Percentiles rank a stretch among this genome's conserved stretches.
Conservation (phyloP, 2,797 vertebrate species). For the Cyprinodon diabolis region DNA sequence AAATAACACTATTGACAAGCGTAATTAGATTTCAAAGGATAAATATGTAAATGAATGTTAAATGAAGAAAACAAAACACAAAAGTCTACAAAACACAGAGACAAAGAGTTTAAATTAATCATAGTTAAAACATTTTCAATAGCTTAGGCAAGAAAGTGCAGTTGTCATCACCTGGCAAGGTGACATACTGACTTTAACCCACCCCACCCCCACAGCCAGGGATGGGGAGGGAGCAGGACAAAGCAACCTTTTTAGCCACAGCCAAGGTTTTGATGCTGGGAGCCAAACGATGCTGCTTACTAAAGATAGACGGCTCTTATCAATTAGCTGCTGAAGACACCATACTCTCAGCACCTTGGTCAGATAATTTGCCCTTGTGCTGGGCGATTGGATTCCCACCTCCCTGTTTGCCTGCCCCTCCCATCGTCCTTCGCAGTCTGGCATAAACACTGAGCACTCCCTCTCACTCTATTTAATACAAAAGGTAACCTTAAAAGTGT, state of each 20-base stretch:
- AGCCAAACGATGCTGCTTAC: slow-evolving; percentile 77
- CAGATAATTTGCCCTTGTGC: slow-evolving; percentile 80
- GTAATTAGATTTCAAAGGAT: background rate
- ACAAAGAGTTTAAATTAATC: slow-evolving; percentile 37
- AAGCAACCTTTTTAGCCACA: slow-evolving; percentile 73
- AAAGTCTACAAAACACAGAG: background rate
- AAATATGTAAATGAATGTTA: background rate
- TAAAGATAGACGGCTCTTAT: slow-evolving; percentile 85
- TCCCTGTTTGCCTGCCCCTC: slow-evolving; percentile 66
- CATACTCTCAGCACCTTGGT: slow-evolving; percentile 77
- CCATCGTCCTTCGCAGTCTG: slow-evolving; percentile 76
- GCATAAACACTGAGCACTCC: slow-evolving; percentile 57
- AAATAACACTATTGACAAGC: background rate
- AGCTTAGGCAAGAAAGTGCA: slow-evolving; percentile 58
- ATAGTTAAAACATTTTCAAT: slow-evolving; percentile 49
- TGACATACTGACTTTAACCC: slow-evolving; percentile 70
- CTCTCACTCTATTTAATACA: slow-evolving; percentile 38
- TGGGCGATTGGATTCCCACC: slow-evolving; percentile 77
- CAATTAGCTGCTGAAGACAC: slow-evolving; percentile 81
- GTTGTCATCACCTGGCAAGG: slow-evolving; percentile 71
- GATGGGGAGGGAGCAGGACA: slow-evolving; percentile 61
- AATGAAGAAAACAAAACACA: background rate
- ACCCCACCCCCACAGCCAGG: slow-evolving; percentile 51
- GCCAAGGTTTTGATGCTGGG: slow-evolving; percentile 81
- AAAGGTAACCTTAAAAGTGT: slow-evolving; percentile 51